These are phyloP conservation scores for Enteromius paludinosus DNA, from an alignment of 2,797 vertebrate genomes.

Conservation along the genomic window DNA sequence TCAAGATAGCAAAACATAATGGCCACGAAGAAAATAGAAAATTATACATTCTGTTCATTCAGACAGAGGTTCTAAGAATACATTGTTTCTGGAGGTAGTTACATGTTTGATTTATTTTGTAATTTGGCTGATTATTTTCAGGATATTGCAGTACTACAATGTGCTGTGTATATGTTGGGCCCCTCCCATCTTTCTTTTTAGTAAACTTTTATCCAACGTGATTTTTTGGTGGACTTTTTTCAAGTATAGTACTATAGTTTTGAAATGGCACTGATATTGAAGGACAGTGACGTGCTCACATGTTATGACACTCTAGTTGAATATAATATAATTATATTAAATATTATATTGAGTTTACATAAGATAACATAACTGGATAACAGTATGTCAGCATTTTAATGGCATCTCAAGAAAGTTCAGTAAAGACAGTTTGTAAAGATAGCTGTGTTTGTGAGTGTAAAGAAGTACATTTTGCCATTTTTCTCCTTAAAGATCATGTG, in stretches of 20 bases:
- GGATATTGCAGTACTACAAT: neutral
- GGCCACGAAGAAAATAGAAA: neutral
- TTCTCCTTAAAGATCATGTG: neutral
- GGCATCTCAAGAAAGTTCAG: neutral
- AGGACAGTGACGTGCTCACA: neutral
- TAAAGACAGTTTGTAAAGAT: neutral
- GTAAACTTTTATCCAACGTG: neutral
- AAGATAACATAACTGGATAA: neutral
- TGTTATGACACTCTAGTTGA: neutral
- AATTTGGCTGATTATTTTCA: slow-evolving; percentile 1
- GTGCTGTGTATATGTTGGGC: too few species aligned
- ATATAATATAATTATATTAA: neutral
- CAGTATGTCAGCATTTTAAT: neutral
- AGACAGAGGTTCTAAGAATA: neutral
- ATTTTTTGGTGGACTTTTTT: neutral
- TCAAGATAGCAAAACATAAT: slow-evolving; percentile 2
- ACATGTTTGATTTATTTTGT: neutral
- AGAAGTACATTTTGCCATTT: neutral
- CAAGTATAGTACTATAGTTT: neutral
- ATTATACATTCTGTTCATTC: neutral
- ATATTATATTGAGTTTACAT: neutral
- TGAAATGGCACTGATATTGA: neutral
- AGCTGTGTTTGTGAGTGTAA: neutral
- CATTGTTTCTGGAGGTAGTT: neutral
- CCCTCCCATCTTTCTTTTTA: neutral